Evolutionary conservation across 2,113 vertebrate species (phyloP), one percentile per base, ranked within the genome.

Genomic region (Rhineura floridana): DNA sequence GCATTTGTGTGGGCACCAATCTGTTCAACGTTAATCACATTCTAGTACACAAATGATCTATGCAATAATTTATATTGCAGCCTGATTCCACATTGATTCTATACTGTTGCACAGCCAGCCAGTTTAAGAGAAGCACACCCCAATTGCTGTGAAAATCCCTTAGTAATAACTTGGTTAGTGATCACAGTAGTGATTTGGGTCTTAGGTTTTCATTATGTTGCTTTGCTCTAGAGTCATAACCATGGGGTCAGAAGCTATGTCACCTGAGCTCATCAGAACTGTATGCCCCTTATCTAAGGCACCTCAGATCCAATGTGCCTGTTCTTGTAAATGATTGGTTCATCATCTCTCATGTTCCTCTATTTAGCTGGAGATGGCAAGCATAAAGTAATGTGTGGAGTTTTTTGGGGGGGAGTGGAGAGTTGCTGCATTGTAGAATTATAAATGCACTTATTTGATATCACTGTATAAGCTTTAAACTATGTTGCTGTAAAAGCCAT

Each of bases 401-500:
- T 55, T 70, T 91, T 91, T 93, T n/a, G 89, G 93, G 93, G 94
- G 92, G 88, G 33, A 8, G 23, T 23, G 65, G 25, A 46, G 48
- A 33, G 48, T 73, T 86, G 88, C 84, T 89, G 88, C 84, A 69
- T 91, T 92, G 89, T 94, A 78, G 85, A 95, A 93, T 93, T 90
- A 50, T 87, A 59, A 46, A 90, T 95, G 91, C 90, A 88, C 42
- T 87, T 92, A 91, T 69, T 85, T 94, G 89, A 93, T 93, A 95
- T 89, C 90, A 87, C 93, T 94, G 92, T 94, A 95, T 92, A 96
- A 95, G 92, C 85, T 94, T 76, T 79, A 91, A 90, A 93, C 90
- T 94, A 94, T 96, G 95, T 95, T 88, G 63, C 79, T 91, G 94
- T 95, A 94, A 95, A 94, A 96, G 88, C 94, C 96, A 94, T 96